Base-by-base conservation (phyloP, 2,797 vertebrate species). In the Takifugu ocellatus region DNA sequence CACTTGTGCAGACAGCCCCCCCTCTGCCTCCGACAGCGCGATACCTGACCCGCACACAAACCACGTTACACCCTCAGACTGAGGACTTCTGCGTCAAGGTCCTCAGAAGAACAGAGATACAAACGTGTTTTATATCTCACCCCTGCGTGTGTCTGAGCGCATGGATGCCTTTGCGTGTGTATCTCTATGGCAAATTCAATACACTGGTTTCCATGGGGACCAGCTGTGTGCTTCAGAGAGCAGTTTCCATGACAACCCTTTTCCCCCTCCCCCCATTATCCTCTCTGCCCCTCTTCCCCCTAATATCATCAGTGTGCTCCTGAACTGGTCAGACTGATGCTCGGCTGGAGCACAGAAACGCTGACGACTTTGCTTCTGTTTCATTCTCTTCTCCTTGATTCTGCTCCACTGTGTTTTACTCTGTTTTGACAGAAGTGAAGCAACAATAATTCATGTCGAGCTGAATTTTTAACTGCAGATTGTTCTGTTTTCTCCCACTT, bases 1-100 rank as follows among this genome's bases (percentile, higher is more conserved):
- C 58, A 98, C 94, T 89, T 97, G 95, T 15, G 94, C 89, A 0
- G 94, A 92, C 63, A 98, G 88, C 61, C 94, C 93, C 2, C 94
- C 90, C 72, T 97, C 96, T 39, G 92, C 94, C 80, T 98, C 96
- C 26, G 92, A 93, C 57, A 98, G 89, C 79, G 98, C 96, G 27
- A 99, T 94, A 72, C 97, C 97, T 99, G 80, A 56, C 10, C 57
- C 54, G 52, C 57, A 66, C 43, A 73, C 59, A 72, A 53, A 54
- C 51, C 45, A 63, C 24, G 5, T 56, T 27, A 26, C 31, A 48
- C 0, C 25, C 27, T 54, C 11, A 51, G 5, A 51, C 16, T n/a
- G 25, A 21, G 25, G 49, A 33, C 54, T 0, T 51, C 39, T 26
- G 17, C 24, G 17, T 33, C 31, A 24, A 5, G 15, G 53, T 54